Conservation (phyloP, 1,140 invertebrate species). For the Ruditapes philippinarum region DNA sequence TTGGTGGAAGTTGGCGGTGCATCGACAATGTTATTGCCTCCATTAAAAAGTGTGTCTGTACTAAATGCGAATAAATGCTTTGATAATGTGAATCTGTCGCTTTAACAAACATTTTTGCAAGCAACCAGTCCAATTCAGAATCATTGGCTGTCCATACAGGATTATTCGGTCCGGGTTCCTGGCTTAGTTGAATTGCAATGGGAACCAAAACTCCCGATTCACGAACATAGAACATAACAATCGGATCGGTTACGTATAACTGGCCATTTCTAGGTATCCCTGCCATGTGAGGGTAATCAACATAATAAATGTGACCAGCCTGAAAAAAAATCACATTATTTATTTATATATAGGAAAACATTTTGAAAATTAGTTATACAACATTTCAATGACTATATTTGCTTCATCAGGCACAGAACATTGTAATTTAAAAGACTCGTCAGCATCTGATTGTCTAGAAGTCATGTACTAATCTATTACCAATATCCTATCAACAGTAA, state of each 20-base stretch:
- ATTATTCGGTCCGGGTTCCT: conserved; percentile 50
- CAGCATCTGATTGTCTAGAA: no score
- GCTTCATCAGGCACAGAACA: no score
- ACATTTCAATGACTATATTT: no score
- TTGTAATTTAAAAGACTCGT: no score
- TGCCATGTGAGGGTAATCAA: conserved; percentile 39
- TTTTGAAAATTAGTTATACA: no score
- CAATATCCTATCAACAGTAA: no score
- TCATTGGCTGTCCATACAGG: conserved; percentile 63
- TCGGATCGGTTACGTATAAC: conserved; percentile 4
- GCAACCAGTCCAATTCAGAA: conserved; percentile 46
- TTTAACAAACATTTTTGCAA: conserved; percentile 56
- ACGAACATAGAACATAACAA: conserved; percentile 49
- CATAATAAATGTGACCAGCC: conserved; percentile 55
- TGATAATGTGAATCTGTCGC: conserved; percentile 58
- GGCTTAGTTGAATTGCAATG: conserved; percentile 57
- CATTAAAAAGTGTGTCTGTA: conserved; percentile 41
- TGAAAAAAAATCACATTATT: no score
- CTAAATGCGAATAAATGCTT: conserved; percentile 44
- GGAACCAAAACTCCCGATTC: conserved; percentile 28
- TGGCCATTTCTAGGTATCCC: conserved; percentile 2
- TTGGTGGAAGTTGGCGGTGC: conserved; percentile 37
- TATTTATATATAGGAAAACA: no score
- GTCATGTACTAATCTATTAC: no score
- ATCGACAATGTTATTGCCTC: conserved; percentile 42